Base-by-base conservation (phyloP, 1,140 invertebrate species). In the Camponotus floridanus region DNA sequence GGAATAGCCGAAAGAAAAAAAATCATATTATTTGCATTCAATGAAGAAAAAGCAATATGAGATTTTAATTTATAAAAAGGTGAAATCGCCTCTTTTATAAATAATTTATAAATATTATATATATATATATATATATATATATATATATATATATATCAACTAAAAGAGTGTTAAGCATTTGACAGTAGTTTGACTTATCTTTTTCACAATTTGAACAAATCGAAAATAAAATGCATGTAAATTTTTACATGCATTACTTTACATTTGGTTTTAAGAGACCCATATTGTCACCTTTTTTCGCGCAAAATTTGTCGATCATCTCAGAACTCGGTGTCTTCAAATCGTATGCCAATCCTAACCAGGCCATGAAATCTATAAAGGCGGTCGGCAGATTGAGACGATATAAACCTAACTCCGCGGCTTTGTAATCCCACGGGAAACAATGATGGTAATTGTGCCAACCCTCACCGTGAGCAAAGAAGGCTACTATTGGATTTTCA, bases 371-470 rank as follows among this genome's bases (percentile, higher is more conserved):
- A 86, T 97, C 96, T 90, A 97, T 97, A 86, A 97, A 96, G 5
- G 93, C 90, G 7, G 96, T 96, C 7, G 96, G 96, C 2, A 95
- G 84, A 91, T 97, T 97, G 31, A 96, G 92, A 48, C 94, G 92
- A 92, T 95, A 96, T 57, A 87, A 86, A 15, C 96, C 95, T 7
- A 96, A 91, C 76, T 96, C 96, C 15, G 95, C 92, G 15, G 96
- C 94, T 81, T 96, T 95, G 88, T 96, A 96, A 93, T 97, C 97
- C 91, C 96, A 96, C 0, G 97, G 97, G 92, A 97, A 97, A 3
- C 96, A 95, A 91, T 97, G 97, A 91, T 97, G 97, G 92, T 97
- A 97, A 93, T 97, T 97, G 92, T 97, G 97, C 94, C 96, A 97
- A 33, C 96, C 96, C 93, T 96, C 95, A 6, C 95, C 95, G 3